Percentiles rank a stretch among this genome's conserved stretches.
Conservation (phyloP, 2,888 invertebrate genomes). For the Nomada ferruginata region DNA sequence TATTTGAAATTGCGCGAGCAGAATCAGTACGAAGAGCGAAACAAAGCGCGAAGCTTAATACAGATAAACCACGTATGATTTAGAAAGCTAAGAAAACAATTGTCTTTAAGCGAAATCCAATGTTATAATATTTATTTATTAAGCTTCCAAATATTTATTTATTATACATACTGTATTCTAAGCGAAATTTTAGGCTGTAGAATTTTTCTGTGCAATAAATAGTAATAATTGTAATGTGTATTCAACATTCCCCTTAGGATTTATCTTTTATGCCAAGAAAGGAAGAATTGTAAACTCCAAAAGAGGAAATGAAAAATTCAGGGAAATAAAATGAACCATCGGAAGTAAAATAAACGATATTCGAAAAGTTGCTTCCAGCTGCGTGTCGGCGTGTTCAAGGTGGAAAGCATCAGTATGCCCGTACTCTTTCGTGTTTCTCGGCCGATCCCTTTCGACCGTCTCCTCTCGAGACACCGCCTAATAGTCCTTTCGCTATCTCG, state of each 20-base stretch:
- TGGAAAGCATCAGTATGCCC: slow-evolving; percentile 42
- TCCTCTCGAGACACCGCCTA: slow-evolving; percentile 59
- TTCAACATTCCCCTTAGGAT: no score
- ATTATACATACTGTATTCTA: neutral
- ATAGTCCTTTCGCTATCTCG: slow-evolving; percentile 67
- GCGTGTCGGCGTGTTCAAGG: slow-evolving; percentile 48
- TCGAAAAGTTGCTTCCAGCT: slow-evolving; percentile 3
- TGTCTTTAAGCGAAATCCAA: no score
- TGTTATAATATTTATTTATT: neutral
- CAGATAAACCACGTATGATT: slow-evolving; percentile 78
- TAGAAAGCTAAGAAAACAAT: neutral
- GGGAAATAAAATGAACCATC: slow-evolving; percentile 4
- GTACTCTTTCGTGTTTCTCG: slow-evolving; percentile 39
- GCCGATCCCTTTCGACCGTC: slow-evolving; percentile 28
- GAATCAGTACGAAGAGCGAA: slow-evolving; percentile 67
- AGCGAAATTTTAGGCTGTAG: no score
- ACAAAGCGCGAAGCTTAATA: slow-evolving; percentile 74
- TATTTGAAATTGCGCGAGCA: slow-evolving; percentile 62
- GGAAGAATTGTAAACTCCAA: no score
- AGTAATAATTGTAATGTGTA: no score
- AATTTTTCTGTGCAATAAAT: no score
- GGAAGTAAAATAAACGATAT: neutral
- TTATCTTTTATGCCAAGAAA: no score
- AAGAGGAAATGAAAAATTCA: no score
- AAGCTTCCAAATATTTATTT: neutral